Percentiles rank a stretch among this genome's conserved stretches.
Evolutionary conservation across 1,140 invertebrate species (phyloP).

Genomic region (Penaeus indicus): DNA sequence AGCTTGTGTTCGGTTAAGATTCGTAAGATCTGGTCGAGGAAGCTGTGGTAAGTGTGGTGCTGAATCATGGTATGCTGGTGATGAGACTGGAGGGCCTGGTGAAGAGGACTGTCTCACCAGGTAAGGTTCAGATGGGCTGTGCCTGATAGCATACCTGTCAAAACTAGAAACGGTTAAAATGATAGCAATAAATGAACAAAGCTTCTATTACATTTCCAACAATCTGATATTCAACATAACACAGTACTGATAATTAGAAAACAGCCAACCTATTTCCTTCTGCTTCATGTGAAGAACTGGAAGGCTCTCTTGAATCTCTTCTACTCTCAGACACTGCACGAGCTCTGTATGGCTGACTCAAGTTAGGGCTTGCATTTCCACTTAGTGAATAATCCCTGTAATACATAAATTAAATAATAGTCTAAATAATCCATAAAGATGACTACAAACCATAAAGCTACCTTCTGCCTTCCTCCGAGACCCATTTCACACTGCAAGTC

Average conservation of each 20-base stretch:
- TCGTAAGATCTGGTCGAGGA: slow-evolving; percentile 57
- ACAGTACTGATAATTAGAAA: background rate
- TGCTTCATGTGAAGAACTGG: slow-evolving; percentile 41
- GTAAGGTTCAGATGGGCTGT: slow-evolving; percentile 76
- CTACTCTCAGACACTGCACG: slow-evolving; percentile 62
- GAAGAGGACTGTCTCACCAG: slow-evolving; percentile 69
- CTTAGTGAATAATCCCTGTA: slow-evolving; percentile 44
- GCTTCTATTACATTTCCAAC: no score
- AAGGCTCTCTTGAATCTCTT: slow-evolving; percentile 44
- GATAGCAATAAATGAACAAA: background rate
- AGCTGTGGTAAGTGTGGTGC: slow-evolving; percentile 65
- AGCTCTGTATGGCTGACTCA: slow-evolving; percentile 57
- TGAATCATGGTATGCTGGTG: slow-evolving; percentile 66
- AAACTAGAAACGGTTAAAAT: background rate
- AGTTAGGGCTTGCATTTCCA: slow-evolving; percentile 41
- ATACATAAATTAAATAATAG: slow-evolving; percentile 9
- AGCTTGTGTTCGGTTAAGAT: slow-evolving; percentile 46
- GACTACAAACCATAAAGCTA: no score
- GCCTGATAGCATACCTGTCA: slow-evolving; percentile 70
- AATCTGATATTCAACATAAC: no score
- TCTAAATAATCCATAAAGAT: no score
- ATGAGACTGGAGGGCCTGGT: slow-evolving; percentile 52
- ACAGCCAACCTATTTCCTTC: slow-evolving; percentile 43
- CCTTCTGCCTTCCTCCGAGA: no score
- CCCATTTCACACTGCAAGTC: no score